Conservation (phyloP, 2,113 vertebrate genomes). For the Ageneiosus marmoratus region DNA sequence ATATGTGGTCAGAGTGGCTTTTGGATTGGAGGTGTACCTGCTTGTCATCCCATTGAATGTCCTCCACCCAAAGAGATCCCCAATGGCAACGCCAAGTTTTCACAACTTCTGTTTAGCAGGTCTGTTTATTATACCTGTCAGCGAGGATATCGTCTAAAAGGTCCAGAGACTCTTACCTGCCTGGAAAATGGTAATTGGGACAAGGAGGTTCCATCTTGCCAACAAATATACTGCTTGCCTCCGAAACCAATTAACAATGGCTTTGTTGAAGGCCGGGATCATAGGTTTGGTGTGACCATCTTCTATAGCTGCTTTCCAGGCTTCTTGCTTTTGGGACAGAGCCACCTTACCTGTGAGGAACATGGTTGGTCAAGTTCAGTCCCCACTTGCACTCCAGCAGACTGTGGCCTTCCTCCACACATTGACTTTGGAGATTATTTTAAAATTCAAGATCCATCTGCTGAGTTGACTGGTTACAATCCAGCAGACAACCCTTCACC, state of each 20-base stretch:
- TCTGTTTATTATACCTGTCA: conserved; percentile 83
- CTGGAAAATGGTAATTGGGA: conserved; percentile 87
- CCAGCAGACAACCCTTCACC: conserved; percentile 29
- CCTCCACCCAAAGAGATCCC: conserved; percentile 78
- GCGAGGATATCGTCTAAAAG: conserved; percentile 86
- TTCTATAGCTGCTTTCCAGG: conserved; percentile 97
- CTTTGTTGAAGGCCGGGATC: conserved; percentile 95
- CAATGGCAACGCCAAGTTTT: conserved; percentile 80
- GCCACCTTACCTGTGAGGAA: conserved; percentile 92
- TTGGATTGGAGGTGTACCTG: conserved; percentile 91
- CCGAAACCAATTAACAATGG: conserved; percentile 91
- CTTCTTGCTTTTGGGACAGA: conserved; percentile 87
- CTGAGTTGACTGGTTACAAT: conserved; percentile 16
- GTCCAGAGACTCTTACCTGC: conserved; percentile 80
- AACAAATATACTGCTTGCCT: conserved; percentile 82
- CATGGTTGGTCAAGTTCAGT: conserved; percentile 86
- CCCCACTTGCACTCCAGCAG: conserved; percentile 82
- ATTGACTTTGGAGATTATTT: conserved; percentile 92
- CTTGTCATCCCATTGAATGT: conserved; percentile 88
- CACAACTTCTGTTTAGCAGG: conserved; percentile 83
- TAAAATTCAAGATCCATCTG: conserved; percentile 61
- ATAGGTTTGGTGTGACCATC: conserved; percentile 91
- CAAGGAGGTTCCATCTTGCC: conserved; percentile 76
- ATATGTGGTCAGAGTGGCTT: conserved; percentile 90
- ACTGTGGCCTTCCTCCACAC: conserved; percentile 95